phyloP scores from a whole-genome alignment of 1,140 invertebrate species.

The Mizuhopecten yessoensis region DNA sequence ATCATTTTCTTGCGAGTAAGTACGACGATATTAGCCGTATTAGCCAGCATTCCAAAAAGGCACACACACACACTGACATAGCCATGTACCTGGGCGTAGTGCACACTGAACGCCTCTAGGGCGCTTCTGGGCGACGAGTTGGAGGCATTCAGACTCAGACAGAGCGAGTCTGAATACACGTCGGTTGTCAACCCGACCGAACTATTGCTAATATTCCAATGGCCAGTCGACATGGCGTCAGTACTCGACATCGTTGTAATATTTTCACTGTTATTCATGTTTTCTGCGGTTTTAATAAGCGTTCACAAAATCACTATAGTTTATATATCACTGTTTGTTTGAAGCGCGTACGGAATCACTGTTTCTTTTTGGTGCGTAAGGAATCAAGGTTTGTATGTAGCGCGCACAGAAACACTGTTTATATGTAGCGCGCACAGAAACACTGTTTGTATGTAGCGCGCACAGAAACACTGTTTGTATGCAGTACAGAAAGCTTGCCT shows the following conservation, averaged over 20 bases:
- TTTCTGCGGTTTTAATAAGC: no score
- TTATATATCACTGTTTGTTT: no score
- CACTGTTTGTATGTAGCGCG: no score
- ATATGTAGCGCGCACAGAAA: no score
- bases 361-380: no score
- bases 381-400: no score
- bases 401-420: no score
- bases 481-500: no score
- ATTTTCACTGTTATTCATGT: not conserved
- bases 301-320: no score
- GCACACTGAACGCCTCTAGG: constrained; percentile 64
- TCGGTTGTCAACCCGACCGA: not conserved
- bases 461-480: no score
- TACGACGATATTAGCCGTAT: constrained; percentile 94
- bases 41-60: constrained; percentile 93
- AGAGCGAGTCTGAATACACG: not conserved
- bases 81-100: constrained; percentile 86
- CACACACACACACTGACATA: constrained; percentile 90
- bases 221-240: not conserved
- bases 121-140: not conserved
- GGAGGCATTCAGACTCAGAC: not conserved
- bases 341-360: no score
- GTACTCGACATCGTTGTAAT: not conserved
- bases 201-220: not conserved
- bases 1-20: constrained; percentile 93